These are phyloP conservation scores for Falco berigora DNA, from an alignment of 2,797 vertebrate genomes.

Conservation along the genomic window DNA sequence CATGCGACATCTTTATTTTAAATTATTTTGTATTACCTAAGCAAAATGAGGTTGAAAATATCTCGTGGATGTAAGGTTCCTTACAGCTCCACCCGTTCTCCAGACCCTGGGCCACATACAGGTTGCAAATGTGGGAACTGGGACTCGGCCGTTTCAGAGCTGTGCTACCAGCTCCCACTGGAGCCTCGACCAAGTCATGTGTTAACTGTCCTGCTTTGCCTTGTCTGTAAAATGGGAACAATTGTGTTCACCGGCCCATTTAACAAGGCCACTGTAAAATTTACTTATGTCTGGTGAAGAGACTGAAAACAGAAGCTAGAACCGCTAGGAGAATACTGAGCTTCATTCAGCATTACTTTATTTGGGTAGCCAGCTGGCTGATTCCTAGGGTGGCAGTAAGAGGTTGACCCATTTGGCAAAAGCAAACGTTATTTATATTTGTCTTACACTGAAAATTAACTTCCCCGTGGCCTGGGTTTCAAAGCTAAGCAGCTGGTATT, in stretches of 20 bases:
- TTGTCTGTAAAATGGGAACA: background rate
- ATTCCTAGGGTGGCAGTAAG: background rate
- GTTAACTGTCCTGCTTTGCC: background rate
- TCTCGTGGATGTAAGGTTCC: background rate
- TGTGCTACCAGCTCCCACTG: background rate
- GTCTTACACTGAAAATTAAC: conserved; percentile 1
- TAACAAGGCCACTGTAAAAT: background rate
- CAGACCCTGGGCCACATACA: background rate
- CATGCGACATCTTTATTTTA: background rate
- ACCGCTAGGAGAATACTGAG: background rate
- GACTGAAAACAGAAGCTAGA: background rate
- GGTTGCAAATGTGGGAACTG: background rate
- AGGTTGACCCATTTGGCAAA: conserved; percentile 47
- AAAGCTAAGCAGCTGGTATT: background rate
- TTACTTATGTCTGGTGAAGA: background rate
- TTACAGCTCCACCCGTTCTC: background rate
- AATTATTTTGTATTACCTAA: background rate
- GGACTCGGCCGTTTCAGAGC: background rate
- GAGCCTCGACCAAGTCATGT: background rate
- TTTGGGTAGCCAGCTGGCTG: conserved; percentile 25
- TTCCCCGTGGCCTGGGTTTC: background rate
- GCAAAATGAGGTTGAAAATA: background rate
- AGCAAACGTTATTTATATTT: conserved; percentile 14
- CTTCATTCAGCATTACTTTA: conserved; percentile 5
- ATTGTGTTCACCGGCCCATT: background rate